A percentile compares a stretch with the other conserved stretches of the same genome.
Conservation (phyloP, 2,113 vertebrate species). For the Hemiprocne comata region DNA sequence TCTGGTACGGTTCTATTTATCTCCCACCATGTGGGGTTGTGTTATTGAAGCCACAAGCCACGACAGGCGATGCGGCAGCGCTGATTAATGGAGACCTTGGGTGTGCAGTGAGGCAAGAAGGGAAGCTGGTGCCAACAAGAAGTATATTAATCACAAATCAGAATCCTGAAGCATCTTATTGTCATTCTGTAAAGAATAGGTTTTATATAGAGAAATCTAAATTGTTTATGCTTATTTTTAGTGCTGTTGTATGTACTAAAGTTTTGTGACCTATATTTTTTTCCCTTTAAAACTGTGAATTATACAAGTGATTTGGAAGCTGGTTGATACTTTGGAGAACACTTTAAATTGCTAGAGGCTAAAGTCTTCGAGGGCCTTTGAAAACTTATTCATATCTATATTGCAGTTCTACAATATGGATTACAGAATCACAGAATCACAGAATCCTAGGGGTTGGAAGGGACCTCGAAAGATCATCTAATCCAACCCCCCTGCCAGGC, state of each 20-base stretch:
- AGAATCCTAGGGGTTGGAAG: no score
- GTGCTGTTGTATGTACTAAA: neutral
- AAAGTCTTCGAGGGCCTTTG: neutral
- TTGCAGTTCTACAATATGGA: neutral
- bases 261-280: neutral
- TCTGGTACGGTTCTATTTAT: neutral
- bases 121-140: neutral
- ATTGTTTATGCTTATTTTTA: neutral
- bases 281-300: neutral
- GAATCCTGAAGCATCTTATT: neutral
- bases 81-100: slow-evolving; percentile 54
- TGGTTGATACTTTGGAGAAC: neutral
- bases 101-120: neutral
- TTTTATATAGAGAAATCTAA: neutral
- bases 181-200: neutral
- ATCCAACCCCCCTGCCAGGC: no score
- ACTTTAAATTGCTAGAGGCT: neutral
- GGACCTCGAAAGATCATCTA: no score
- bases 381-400: neutral
- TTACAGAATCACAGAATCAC: no score
- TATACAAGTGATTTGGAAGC: neutral
- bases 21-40: neutral
- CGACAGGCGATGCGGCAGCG: neutral
- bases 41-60: neutral
- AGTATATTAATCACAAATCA: slow-evolving; percentile 32